A percentile compares a stretch with the other conserved stretches of the same genome.
Evolutionary conservation across 2,888 invertebrate species (phyloP).

Genomic region (Polydrusus cervinus): DNA sequence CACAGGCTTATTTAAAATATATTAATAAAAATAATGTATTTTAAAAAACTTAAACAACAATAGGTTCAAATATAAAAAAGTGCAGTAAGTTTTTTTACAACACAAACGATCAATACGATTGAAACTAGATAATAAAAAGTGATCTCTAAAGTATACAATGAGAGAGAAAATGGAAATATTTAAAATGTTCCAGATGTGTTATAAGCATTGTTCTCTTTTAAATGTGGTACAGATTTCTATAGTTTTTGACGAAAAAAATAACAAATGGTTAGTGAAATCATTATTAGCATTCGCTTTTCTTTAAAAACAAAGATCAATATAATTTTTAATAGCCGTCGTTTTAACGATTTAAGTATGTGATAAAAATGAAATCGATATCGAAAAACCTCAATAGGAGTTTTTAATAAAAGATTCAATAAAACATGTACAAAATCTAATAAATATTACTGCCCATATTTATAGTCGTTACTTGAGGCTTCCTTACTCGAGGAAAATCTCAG

Average conservation of each 20-base stretch:
- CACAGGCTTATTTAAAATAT: too few relatives aligned
- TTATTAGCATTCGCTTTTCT: not conserved
- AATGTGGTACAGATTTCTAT: constrained; percentile 12
- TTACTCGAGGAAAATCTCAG: too few relatives aligned
- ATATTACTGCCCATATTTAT: too few relatives aligned
- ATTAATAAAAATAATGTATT: too few relatives aligned
- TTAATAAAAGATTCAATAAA: too few relatives aligned
- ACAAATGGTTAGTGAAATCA: not conserved
- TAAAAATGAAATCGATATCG: not conserved
- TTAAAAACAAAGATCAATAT: not conserved
- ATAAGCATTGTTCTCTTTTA: not conserved
- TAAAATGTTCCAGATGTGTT: not conserved
- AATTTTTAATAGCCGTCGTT: not conserved
- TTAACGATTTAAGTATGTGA: not conserved
- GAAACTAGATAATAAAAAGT: not conserved
- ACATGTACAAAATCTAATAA: too few relatives aligned
- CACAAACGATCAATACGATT: not conserved
- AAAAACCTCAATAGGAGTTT: not conserved
- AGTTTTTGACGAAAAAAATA: not conserved
- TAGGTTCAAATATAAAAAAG: not conserved
- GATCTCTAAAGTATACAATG: not conserved
- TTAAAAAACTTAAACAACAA: too few relatives aligned
- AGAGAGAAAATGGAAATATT: not conserved
- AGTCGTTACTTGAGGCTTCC: too few relatives aligned
- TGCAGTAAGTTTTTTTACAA: too few relatives aligned